Base-by-base conservation (phyloP, 2,797 vertebrate genomes). In the Mallotus villosus region DNA sequence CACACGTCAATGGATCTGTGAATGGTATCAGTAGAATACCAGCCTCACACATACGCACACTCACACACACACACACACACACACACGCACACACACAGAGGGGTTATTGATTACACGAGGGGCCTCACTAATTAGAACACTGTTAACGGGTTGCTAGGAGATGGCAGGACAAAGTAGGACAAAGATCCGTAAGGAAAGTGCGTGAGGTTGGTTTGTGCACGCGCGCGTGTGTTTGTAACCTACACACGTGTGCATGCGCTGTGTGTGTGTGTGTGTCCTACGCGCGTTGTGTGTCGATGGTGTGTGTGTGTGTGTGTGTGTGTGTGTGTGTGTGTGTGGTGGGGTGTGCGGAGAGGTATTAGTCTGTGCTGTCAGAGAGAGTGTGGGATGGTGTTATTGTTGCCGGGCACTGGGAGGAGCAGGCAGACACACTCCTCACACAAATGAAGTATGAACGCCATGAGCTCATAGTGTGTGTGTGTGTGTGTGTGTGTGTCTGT, bases 311-410 rank as follows among this genome's bases (percentile, higher is more conserved):
- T n/a, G n/a, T n/a, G n/a, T n/a, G 34, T 1, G 2, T 37, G 34
- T 68, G 37, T 63, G 32, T 32, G 2, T 24, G 24, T 63, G 12
- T 22, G 32, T 59, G 32, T 17, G 62, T 29, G 19, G 7, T 19
- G n/a, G 22, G 6, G 58, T 3, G 27, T 16, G 41, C 27, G 68
- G 61, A 12, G 22, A 72, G 78, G 27, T 83, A 83, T 87, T 76
- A 81, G 78, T 86, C 83, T 83, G 68, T 29, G 78, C 74, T 85
- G 81, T 85, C 79, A 75, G 29, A 55, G 58, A 62, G 60, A 77
- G 70, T 81, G 71, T 24, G 71, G 85, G 81, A 78, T 86, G 80
- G 81, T 88, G 89, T 87, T 86, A 53, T 84, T 85, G 41, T 81
- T 85, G 82, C 81, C 83, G 78, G 86, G 78, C 81, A 82, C 68